Percentiles rank a stretch among this genome's conserved stretches.
Evolutionary conservation across 2,888 invertebrate genomes (phyloP).

Genomic region (Zaprionus obscuricornis): DNA sequence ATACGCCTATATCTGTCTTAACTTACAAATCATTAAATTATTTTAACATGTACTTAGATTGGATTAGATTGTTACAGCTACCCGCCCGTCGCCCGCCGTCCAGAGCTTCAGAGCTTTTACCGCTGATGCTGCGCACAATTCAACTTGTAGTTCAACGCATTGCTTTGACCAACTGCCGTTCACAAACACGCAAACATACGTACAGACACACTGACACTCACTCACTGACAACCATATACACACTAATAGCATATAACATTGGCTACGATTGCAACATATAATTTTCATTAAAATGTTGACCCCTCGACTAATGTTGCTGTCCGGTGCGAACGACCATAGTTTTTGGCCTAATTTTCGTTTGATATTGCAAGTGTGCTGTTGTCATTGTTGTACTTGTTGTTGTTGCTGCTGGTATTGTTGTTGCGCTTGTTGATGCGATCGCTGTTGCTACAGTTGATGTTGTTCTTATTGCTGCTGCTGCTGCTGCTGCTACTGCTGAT

Average conservation of each 20-base stretch:
- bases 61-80: constrained; percentile 80
- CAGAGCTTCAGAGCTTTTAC: constrained; percentile 59
- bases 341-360: constrained; percentile 31
- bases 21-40: constrained; percentile 76
- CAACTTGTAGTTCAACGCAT: constrained; percentile 69
- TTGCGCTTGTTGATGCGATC: constrained; percentile 10
- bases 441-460: constrained; percentile 41
- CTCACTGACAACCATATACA: background rate
- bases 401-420: constrained; percentile 23
- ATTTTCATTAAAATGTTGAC: too few relatives aligned
- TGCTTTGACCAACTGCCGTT: constrained; percentile 55
- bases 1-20: constrained; percentile 68
- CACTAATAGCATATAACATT: too few relatives aligned
- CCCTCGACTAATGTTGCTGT: background rate
- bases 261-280: too few relatives aligned
- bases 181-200: constrained; percentile 2
- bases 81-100: constrained; percentile 67
- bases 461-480: too few relatives aligned
- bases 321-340: constrained; percentile 25
- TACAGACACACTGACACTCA: background rate
- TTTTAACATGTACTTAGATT: constrained; percentile 76
- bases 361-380: constrained; percentile 37
- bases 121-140: constrained; percentile 47
- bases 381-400: constrained; percentile 33
- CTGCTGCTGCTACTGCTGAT: constrained; percentile 24